Evolutionary conservation across 2,888 invertebrate species (phyloP), one percentile per base, ranked within the genome.

Genomic region (Siphonodentalium dalli): DNA sequence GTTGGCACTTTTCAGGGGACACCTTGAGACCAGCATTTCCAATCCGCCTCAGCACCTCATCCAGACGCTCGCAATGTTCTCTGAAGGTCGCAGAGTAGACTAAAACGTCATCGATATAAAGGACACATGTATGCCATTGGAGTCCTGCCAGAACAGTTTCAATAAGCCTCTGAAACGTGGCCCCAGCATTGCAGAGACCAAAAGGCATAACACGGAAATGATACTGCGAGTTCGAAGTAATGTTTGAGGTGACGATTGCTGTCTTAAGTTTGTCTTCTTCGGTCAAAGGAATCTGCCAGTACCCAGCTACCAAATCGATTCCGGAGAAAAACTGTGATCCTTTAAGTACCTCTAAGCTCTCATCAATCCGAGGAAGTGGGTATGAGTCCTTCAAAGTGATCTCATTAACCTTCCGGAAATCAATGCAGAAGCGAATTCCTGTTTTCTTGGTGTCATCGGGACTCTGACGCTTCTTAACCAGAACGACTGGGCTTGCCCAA

Each of bases 91-190:
- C 37, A 2, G 45, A 28, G 20, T 37, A 33, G 9, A 53, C 44
- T 4, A 52, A 49, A 2, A 58, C 45, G 41, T 60, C 54, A 41
- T 60, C 60, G 18, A 58, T 27, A 34, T 60, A 62, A 3, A 61
- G 6, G 6, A 56, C 29, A 26, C 56, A 59, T 18, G 35, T 35
- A 13, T 52, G 31, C 41, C 44, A 59, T 4, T 39, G 43, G 4
- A 56, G 39, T 11, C 53, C 53, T n/a, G 38, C 18, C 11, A 60
- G 47, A n/a, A 54, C 35, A n/a, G 24, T 20, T 13, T 61, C 54
- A 49, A 63, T 55, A 3, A 63, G 24, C 3, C 57, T 31, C n/a
- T 57, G 33, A 43, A 63, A 63, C 8, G 54, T 63, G 3, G 55
- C 58, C 18, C 15, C 42, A 8, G 46, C 40, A 38, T 47, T 54